A percentile compares a stretch with the other conserved stretches of the same genome.
Conservation (phyloP, 2,888 invertebrate species). For the Gastrophysa polygoni region DNA sequence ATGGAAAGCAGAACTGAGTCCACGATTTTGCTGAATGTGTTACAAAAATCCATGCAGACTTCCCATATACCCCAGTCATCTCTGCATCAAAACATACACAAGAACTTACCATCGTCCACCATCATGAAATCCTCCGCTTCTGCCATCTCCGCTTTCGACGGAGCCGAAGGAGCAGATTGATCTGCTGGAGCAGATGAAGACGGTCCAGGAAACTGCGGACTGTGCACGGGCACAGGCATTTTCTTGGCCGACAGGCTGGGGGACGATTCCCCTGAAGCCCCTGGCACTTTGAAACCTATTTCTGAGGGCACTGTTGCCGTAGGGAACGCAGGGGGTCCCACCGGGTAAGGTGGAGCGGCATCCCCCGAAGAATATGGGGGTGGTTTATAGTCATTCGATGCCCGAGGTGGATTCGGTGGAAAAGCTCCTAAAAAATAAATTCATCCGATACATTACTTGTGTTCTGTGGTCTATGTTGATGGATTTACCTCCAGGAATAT, state of each 20-base stretch:
- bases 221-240: slow-evolving; percentile 12
- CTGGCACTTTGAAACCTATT: background rate
- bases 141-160: slow-evolving; percentile 22
- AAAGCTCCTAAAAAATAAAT: slow-evolving; percentile 12
- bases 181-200: slow-evolving; percentile 13
- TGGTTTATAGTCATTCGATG: slow-evolving; percentile 10
- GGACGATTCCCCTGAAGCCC: background rate
- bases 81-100: too few relatives aligned
- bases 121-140: slow-evolving; percentile 11
- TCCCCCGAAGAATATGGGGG: background rate
- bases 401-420: background rate
- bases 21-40: too few relatives aligned
- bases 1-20: too few relatives aligned
- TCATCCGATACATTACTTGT: too few relatives aligned
- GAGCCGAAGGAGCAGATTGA: slow-evolving; percentile 23
- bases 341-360: slow-evolving; percentile 13
- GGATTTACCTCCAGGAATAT: slow-evolving; percentile 20
- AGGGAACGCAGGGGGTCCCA: slow-evolving; percentile 2
- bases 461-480: too few relatives aligned
- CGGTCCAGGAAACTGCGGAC: background rate
- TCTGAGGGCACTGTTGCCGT: background rate
- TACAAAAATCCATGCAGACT: too few relatives aligned
- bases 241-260: background rate
- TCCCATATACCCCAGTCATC: too few relatives aligned
- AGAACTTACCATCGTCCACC: slow-evolving; percentile 6